Evolutionary conservation across 2,797 vertebrate species (phyloP).

Genomic region (Molothrus aeneus): DNA sequence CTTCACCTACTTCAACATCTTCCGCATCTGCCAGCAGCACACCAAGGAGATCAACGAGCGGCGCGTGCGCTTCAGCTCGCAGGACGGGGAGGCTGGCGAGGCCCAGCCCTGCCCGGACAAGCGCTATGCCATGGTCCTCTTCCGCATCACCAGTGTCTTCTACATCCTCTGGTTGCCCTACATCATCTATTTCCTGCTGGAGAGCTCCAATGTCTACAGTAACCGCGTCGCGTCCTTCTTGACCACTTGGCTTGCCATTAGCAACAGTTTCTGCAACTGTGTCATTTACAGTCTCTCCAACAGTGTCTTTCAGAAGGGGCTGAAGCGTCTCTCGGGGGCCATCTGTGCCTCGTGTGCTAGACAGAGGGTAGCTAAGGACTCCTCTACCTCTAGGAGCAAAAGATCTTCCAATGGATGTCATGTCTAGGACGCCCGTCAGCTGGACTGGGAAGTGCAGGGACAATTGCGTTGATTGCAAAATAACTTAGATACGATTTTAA

Average conservation of each 20-base stretch:
- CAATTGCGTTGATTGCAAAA: conserved; percentile 32
- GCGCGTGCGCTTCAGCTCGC: conserved; percentile 89
- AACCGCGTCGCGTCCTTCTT: conserved; percentile 90
- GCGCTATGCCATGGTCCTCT: conserved; percentile 94
- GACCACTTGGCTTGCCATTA: conserved; percentile 98
- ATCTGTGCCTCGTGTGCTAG: conserved; percentile 89
- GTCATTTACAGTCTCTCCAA: conserved; percentile 99
- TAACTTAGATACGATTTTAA: conserved; percentile 27
- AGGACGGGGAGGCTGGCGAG: conserved; percentile 80
- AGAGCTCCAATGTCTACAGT: conserved; percentile 89
- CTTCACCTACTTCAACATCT: conserved; percentile 98
- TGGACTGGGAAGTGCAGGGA: conserved; percentile 45
- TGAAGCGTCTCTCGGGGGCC: conserved; percentile 87
- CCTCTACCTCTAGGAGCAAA: conserved; percentile 80
- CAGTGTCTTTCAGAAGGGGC: conserved; percentile 94
- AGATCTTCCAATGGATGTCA: conserved; percentile 75
- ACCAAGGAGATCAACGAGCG: conserved; percentile 95
- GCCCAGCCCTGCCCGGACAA: conserved; percentile 88
- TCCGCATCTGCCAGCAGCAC: conserved; percentile 97
- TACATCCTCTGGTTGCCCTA: conserved; percentile 98
- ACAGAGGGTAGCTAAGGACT: conserved; percentile 84
- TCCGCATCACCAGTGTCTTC: conserved; percentile 98
- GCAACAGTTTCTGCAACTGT: conserved; percentile 99
- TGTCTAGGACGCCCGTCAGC: conserved; percentile 71
- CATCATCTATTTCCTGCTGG: conserved; percentile 95